phyloP scores from a whole-genome alignment of 2,797 vertebrate species.

The Centropyge bicolor region DNA sequence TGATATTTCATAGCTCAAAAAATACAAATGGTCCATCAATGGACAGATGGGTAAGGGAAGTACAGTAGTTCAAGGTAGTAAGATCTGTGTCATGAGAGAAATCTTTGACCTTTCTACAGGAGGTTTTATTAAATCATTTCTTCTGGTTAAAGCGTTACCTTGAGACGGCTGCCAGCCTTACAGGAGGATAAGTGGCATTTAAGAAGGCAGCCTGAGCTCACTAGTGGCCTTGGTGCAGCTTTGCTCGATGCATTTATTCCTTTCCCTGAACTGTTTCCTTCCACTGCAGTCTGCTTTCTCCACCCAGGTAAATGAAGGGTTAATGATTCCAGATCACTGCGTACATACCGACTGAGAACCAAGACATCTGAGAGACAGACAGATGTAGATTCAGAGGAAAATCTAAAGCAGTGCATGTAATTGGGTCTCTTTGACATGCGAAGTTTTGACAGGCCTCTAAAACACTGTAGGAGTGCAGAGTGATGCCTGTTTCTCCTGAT shows the following conservation, averaged over 20 bases:
- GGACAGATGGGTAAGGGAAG: not conserved
- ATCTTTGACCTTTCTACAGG: conserved; percentile 8
- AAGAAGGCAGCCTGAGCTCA: conserved; percentile 38
- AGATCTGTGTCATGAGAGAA: not conserved
- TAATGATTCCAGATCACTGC: conserved; percentile 33
- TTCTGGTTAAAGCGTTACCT: conserved; percentile 37
- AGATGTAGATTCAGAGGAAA: conserved; percentile 24
- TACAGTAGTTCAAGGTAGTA: not conserved
- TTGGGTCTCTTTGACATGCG: conserved; percentile 31
- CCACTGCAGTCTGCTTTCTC: not conserved
- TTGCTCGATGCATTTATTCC: not conserved
- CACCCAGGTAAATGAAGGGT: conserved; percentile 9
- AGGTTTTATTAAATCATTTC: conserved; percentile 47
- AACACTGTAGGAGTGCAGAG: conserved; percentile 30
- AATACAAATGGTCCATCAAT: not conserved
- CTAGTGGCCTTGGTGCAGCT: conserved; percentile 20
- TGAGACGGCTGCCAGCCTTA: conserved; percentile 29
- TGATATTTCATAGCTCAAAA: not conserved
- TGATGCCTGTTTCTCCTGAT: conserved; percentile 46
- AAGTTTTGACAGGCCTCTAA: conserved; percentile 48
- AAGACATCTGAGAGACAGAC: not conserved
- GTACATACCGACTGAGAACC: not conserved
- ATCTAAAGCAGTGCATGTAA: not conserved
- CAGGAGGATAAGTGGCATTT: conserved; percentile 39
- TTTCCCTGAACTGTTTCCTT: conserved; percentile 9